phyloP scores from a whole-genome alignment of 2,113 vertebrate genomes.

The Cololabis saira region DNA sequence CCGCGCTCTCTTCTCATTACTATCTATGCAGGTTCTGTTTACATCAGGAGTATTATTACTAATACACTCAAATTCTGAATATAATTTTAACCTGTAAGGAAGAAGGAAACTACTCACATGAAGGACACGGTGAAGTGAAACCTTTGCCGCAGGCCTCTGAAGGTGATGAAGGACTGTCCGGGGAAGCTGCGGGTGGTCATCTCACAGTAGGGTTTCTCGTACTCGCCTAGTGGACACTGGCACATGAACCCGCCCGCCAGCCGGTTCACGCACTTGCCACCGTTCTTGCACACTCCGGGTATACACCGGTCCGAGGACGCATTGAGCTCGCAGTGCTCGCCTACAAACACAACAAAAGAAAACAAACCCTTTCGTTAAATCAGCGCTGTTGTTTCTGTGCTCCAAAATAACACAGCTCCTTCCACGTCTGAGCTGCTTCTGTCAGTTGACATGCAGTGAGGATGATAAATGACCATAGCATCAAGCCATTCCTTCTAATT shows the following conservation, averaged over 20 bases:
- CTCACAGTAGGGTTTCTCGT: slow-evolving; percentile 92
- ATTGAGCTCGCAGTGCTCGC: slow-evolving; percentile 90
- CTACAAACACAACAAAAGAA: slow-evolving; percentile 57
- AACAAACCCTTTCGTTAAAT: not conserved
- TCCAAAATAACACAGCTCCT: not conserved
- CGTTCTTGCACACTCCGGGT: slow-evolving; percentile 89
- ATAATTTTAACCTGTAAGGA: not conserved
- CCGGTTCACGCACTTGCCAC: slow-evolving; percentile 90
- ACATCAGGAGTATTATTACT: too few species aligned
- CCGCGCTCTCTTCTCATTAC: not conserved
- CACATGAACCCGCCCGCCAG: slow-evolving; percentile 93
- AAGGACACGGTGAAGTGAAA: slow-evolving; percentile 95
- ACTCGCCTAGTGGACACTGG: slow-evolving; percentile 88
- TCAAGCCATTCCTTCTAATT: slow-evolving; percentile 7
- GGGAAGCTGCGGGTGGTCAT: slow-evolving; percentile 95
- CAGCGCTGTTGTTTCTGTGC: not conserved
- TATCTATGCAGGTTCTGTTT: too few species aligned
- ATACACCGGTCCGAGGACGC: slow-evolving; percentile 86
- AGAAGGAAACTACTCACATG: slow-evolving; percentile 83
- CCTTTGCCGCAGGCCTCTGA: slow-evolving; percentile 91
- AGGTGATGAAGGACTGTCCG: slow-evolving; percentile 91
- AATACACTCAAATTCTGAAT: too few species aligned
- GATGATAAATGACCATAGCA: slow-evolving; percentile 29
- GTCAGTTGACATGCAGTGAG: not conserved
- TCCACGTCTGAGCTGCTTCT: not conserved